A percentile compares a stretch with the other conserved stretches of the same genome.
Conservation (phyloP, 2,113 vertebrate genomes). For the Syngnathus scovelli region DNA sequence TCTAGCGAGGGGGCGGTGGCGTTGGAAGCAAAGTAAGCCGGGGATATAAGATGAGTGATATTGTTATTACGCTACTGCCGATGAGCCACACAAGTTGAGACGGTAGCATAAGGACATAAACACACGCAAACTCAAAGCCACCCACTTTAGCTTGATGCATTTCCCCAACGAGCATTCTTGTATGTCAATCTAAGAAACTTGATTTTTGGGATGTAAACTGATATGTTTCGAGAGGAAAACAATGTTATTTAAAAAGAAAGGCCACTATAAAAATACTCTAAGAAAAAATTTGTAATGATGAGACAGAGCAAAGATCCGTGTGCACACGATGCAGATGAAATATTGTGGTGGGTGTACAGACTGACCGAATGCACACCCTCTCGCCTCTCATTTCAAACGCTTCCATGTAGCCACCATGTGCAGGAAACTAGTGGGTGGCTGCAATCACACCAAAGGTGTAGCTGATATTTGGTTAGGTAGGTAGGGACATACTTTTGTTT, state of each 20-base stretch:
- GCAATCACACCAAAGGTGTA: constrained; percentile 25
- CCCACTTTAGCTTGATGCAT: background rate
- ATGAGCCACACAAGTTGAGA: constrained; percentile 59
- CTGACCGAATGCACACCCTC: constrained; percentile 17
- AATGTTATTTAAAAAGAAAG: constrained; percentile 9
- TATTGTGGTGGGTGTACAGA: constrained; percentile 13
- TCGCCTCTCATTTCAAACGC: constrained; percentile 36
- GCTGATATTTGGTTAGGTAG: constrained; percentile 1
- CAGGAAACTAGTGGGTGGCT: constrained; percentile 19
- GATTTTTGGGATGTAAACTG: constrained; percentile 40
- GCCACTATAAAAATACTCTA: constrained; percentile 21
- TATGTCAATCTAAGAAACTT: constrained; percentile 40
- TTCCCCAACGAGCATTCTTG: background rate
- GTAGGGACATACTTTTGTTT: background rate
- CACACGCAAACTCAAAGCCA: background rate
- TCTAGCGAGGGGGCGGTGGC: constrained; percentile 44
- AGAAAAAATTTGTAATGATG: constrained; percentile 34
- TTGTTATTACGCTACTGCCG: constrained; percentile 54
- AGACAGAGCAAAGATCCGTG: constrained; percentile 37
- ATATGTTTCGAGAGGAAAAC: constrained; percentile 36
- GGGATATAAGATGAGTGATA: constrained; percentile 60
- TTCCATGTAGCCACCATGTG: constrained; percentile 16
- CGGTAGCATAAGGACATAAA: constrained; percentile 11
- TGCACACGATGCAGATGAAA: constrained; percentile 14
- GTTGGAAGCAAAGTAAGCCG: constrained; percentile 51